Evolutionary conservation across 37 sponge, comb jelly and placozoan genomes (phyloP), one percentile per base, ranked within the genome.

Genomic region (Halichondria panicea): DNA sequence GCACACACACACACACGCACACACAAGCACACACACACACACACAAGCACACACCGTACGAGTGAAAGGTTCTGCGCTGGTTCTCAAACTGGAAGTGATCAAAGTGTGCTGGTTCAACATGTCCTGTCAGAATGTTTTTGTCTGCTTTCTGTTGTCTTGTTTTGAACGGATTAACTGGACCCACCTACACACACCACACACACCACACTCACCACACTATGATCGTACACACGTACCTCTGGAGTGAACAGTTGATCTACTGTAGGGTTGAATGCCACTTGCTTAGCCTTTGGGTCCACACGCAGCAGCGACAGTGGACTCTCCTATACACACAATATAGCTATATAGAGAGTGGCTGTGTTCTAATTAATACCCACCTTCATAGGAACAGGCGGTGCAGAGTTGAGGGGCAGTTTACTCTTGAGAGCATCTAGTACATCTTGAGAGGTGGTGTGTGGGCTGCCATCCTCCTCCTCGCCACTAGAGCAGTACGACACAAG

Each of bases 81-180:
- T 89, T 85, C 63, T 98, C 99, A 89, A 98, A 98, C 72, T 92
- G 86, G 61, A 97, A 98, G 45, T 77, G 69, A 52, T 92, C 80
- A 36, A 95, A 57, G 70, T 95, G 96, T 24, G 90, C 87, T 2
- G 87, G 85, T 63, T 95, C 93, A 34, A 88, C 80, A 44, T 82
- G 90, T 4, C 97, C 94, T 37, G 89, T 67, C 7, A 81, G 63
- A 71, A 79, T 94, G 87, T 98, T 98, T 89, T 98, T 98, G 12
- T 65, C 55, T 2, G 95, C 99, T 41, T 61, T 44, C 60, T 92
- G 91, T 61, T 91, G 91, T 13, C 73, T 55, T 3, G 95, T 90
- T 66, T 91, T 93, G 79, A 80, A 87, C 22, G 99, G 99, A 74
- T 98, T 95, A 0, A 53, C 71, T 21, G 99, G 99, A 9, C 99